A percentile compares a stretch with the other conserved stretches of the same genome.
These are phyloP conservation scores for Caenorhabditis brenneri DNA, from an alignment of 1,140 invertebrate genomes.

Conservation along the genomic window DNA sequence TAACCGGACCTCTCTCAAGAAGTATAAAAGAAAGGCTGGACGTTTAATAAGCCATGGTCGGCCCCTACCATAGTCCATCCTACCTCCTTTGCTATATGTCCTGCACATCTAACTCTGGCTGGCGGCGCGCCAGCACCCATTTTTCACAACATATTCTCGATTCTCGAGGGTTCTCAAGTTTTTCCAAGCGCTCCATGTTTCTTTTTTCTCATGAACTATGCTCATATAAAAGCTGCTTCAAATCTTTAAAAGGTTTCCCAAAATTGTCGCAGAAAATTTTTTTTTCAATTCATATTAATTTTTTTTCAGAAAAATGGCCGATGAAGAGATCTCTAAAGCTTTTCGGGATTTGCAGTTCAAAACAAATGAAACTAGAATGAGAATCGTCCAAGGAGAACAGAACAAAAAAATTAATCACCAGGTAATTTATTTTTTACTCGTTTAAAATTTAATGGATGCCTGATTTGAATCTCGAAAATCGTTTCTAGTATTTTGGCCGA, in stretches of 20 bases:
- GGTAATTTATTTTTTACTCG: constrained; percentile 43
- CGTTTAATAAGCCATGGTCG: constrained; percentile 33
- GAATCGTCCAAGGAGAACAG: constrained; percentile 44
- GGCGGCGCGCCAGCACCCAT: neutral
- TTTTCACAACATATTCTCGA: neutral
- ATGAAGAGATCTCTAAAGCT: constrained; percentile 34
- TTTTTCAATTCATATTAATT: neutral
- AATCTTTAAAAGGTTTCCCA: too few relatives aligned
- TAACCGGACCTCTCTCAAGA: neutral
- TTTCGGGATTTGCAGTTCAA: constrained; percentile 49
- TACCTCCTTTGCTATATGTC: neutral
- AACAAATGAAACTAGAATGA: constrained; percentile 45
- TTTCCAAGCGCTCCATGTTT: too few relatives aligned
- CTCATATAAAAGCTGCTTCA: too few relatives aligned
- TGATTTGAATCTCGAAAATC: too few relatives aligned
- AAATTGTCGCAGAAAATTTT: neutral
- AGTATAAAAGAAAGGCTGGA: neutral
- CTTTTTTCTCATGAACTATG: too few relatives aligned
- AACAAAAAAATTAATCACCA: constrained; percentile 37
- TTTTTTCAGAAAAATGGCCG: neutral
- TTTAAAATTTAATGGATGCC: too few relatives aligned
- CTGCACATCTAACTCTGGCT: constrained; percentile 11
- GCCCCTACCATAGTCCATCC: neutral
- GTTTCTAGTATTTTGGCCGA: too few relatives aligned
- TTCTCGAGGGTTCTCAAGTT: neutral